Evolutionary conservation across 1,140 invertebrate species (phyloP).

Genomic region (Macrobrachium nipponense): DNA sequence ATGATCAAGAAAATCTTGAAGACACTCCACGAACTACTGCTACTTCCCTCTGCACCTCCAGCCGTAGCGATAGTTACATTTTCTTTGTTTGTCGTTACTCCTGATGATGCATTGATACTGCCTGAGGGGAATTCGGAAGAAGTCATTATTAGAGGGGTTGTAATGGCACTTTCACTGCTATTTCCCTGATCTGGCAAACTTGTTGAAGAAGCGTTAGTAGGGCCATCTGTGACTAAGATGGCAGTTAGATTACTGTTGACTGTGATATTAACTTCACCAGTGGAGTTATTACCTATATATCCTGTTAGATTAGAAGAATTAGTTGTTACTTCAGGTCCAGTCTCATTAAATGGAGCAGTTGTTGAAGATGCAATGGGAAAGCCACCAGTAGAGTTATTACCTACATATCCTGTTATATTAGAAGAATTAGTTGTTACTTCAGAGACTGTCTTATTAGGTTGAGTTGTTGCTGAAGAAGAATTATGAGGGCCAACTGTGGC

Average conservation of each 20-base stretch:
- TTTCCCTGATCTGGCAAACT: too few species aligned
- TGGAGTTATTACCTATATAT: not conserved
- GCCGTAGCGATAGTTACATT: not conserved
- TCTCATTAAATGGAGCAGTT: too few species aligned
- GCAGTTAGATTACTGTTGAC: too few species aligned
- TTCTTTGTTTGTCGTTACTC: not conserved
- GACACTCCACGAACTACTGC: slow-evolving; percentile 25
- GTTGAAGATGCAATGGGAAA: too few species aligned
- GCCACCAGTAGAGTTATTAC: not conserved
- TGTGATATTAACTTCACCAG: not conserved
- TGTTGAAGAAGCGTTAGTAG: too few species aligned
- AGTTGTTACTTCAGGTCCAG: too few species aligned
- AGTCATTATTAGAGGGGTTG: not conserved
- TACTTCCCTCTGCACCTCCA: not conserved
- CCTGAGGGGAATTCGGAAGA: not conserved
- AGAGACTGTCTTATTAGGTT: too few species aligned
- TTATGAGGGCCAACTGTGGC: too few species aligned
- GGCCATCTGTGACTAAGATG: too few species aligned
- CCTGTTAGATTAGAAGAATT: not conserved
- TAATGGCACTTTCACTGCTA: not conserved
- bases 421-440: not conserved
- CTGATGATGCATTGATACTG: slow-evolving; percentile 7
- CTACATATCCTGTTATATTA: not conserved
- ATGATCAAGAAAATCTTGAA: slow-evolving; percentile 45
- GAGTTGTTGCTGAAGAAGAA: too few species aligned